These are phyloP conservation scores for Siniperca obscura DNA, from an alignment of 2,797 vertebrate genomes.

Conservation along the genomic window DNA sequence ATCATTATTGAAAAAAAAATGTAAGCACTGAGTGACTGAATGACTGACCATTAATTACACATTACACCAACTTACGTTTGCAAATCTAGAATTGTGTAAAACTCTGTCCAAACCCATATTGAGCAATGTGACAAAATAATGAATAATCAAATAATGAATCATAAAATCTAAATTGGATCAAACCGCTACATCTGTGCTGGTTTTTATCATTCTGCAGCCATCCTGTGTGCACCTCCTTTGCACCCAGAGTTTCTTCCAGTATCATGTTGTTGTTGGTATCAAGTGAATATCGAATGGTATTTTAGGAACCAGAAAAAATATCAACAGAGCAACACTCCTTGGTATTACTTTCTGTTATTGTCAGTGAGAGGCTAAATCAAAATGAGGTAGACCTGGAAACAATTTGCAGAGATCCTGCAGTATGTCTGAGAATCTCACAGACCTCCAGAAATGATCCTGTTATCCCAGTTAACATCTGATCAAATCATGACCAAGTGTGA, in stretches of 20 bases:
- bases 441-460: constrained; percentile 38
- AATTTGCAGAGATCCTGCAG: constrained; percentile 47
- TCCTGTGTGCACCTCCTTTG: constrained; percentile 3
- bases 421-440: constrained; percentile 42
- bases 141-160: neutral
- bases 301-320: constrained; percentile 5
- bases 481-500: constrained; percentile 54
- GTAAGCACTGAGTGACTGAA: neutral
- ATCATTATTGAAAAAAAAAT: neutral
- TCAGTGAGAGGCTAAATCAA: constrained; percentile 19
- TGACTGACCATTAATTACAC: neutral
- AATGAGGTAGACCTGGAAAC: constrained; percentile 59
- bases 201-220: neutral
- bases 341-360: constrained; percentile 13
- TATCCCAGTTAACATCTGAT: constrained; percentile 53
- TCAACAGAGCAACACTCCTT: neutral
- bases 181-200: neutral
- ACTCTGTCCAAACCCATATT: neutral
- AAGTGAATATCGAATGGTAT: constrained; percentile 5
- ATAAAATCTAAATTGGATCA: neutral
- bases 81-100: neutral
- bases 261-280: neutral
- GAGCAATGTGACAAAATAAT: neutral
- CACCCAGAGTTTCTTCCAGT: neutral
- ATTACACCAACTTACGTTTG: neutral